Evolutionary conservation across 2,113 vertebrate genomes (phyloP), one percentile per base, ranked within the genome.

Genomic region (Myodes glareolus): DNA sequence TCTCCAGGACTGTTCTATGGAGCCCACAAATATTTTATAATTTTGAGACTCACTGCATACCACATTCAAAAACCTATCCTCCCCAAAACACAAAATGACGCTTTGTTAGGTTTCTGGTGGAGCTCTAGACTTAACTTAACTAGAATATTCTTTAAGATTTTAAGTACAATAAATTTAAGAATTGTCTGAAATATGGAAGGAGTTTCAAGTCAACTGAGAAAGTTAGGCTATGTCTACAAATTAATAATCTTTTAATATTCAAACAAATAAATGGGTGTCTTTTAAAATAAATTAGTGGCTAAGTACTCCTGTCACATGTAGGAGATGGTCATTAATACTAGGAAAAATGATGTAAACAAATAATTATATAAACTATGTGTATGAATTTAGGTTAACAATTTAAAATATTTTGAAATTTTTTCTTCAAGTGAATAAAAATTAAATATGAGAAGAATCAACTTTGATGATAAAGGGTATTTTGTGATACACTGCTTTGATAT

Each of bases 21-120:
- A 39, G 1, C 5, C 36, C 36, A 82, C 36, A 39, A 82, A 82
- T 61, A 29, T 2, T 25, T 27, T 61, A 61, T 23, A 82, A 39
- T 61, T 82, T 12, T 61, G 7, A 21, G 10, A 65, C 0, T 76
- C 36, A 42, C 7, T 50, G 33, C 7, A 11, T 73, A 65, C 2
- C 0, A 1, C 3, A 7, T 31, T 33, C 55, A 5, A 29, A 52
- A 11, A 58, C 4, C 55, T 9, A n/a, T 8, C 14, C n/a, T 42
- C 27, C 2, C 1, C 31, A 4, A 76, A 47, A 72, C 13, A n/a
- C 8, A 47, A 75, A 36, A 23, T n/a, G 4, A 45, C 36, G 10
- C 7, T 55, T 61, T 47, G 14, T 61, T 21, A 19, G 19, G 13
- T 73, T 58, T 72, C 29, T 72, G 23, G 4, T 58, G 5, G 5